Evolutionary conservation across 2,888 invertebrate species (phyloP).

Genomic region (Drosophila austrosaltans): DNA sequence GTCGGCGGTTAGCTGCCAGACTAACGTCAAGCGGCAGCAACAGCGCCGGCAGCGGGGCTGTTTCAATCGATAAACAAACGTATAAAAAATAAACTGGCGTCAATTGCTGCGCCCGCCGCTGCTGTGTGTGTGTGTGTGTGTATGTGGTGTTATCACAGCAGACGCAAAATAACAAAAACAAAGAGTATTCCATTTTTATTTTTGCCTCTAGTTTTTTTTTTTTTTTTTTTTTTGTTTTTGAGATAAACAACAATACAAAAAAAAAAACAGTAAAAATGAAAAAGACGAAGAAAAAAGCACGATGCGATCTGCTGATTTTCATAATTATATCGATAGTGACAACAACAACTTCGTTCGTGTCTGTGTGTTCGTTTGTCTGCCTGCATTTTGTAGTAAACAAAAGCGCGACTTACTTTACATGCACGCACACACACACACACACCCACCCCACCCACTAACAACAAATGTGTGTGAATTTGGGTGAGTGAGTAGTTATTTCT

Average conservation of each 20-base stretch:
- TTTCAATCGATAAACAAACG: slow-evolving; percentile 65
- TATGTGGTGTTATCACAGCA: slow-evolving; percentile 24
- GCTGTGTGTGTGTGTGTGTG: not conserved
- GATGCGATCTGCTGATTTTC: slow-evolving; percentile 1
- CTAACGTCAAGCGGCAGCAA: slow-evolving; percentile 40
- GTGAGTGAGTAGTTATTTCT: slow-evolving; percentile 1
- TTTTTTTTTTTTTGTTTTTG: slow-evolving; percentile 2
- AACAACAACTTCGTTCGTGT: not conserved
- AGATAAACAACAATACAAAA: slow-evolving; percentile 1
- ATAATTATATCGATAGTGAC: not conserved
- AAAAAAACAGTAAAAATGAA: not conserved
- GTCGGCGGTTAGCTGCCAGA: slow-evolving; percentile 5
- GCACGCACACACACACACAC: no score
- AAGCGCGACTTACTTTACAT: not conserved
- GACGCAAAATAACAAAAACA: slow-evolving; percentile 26
- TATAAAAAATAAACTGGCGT: slow-evolving; percentile 21
- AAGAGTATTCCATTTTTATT: slow-evolving; percentile 13
- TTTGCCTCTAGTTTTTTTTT: not conserved
- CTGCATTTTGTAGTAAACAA: not conserved
- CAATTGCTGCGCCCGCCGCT: slow-evolving; percentile 13
- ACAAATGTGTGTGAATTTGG: not conserved
- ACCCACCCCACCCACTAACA: no score
- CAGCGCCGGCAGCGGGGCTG: slow-evolving; percentile 28
- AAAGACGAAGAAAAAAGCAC: not conserved
- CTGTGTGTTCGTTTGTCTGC: not conserved